Percentiles rank a stretch among this genome's conserved stretches.
These are phyloP conservation scores for Neotragus pygmaeus DNA, from an alignment of 2,113 vertebrate species.

Conservation along the genomic window DNA sequence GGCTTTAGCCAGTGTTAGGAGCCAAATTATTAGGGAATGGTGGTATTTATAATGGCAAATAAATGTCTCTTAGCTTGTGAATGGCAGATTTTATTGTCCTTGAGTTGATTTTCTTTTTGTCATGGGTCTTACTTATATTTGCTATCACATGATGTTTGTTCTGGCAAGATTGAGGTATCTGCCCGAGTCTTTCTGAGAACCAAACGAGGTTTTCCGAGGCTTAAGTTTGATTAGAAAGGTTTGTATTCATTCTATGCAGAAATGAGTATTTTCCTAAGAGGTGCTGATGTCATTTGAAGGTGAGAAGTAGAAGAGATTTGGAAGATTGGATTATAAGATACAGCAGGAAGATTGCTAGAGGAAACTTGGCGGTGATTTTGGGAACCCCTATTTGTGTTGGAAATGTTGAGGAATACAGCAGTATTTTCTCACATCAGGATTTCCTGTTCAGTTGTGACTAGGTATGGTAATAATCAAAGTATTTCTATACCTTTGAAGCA, in stretches of 20 bases:
- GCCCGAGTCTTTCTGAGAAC: background rate
- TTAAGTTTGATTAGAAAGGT: background rate
- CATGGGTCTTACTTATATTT: background rate
- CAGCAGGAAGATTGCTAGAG: background rate
- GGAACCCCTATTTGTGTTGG: background rate
- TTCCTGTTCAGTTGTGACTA: slow-evolving; percentile 1
- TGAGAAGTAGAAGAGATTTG: background rate
- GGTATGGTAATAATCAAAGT: background rate
- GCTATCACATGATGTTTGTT: background rate
- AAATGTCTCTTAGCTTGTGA: background rate
- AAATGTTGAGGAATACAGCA: background rate
- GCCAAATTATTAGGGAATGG: background rate
- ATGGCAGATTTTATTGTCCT: background rate
- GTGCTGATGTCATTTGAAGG: background rate
- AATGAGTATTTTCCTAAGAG: background rate
- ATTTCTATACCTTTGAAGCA: background rate
- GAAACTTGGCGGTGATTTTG: background rate
- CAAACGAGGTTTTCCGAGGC: background rate
- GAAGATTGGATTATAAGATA: background rate
- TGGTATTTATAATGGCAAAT: too few species aligned
- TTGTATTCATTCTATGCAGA: background rate
- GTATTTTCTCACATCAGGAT: background rate
- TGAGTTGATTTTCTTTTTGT: background rate
- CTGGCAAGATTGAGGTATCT: background rate
- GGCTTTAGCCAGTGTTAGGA: background rate